Evolutionary conservation across 2,113 vertebrate genomes (phyloP), one percentile per base, ranked within the genome.

Genomic region (Anolis sagrei): DNA sequence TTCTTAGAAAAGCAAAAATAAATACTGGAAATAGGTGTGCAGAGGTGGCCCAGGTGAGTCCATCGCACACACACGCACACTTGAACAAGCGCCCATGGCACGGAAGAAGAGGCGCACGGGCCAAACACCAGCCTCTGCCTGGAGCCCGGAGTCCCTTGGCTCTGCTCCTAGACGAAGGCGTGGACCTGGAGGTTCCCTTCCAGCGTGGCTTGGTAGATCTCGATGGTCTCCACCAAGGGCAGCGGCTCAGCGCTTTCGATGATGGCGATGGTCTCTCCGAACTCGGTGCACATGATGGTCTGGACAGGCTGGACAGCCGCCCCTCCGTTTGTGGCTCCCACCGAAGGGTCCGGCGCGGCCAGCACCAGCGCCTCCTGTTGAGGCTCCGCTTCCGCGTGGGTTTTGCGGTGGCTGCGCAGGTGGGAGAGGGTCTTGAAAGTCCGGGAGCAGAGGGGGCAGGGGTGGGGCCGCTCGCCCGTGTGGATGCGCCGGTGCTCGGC

Each of bases 241-340:
- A 98, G 94, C 0, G 97, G 97, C 76, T 98, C 97, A 0, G 96
- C 96, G 0, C 97, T 98, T 95, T 98, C 97, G 0, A 98, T 98
- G 93, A 98, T 98, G 82, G 98, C 97, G 0, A 98, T 98, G 32
- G 98, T 96, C 94, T 98, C 97, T 25, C 97, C 98, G 0, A 98
- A 97, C 92, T 98, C 97, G 0, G 98, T 98, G 85, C 97, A 98
- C 97, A 98, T 97, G 86, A 98, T 98, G 1, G 97, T 94, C 84
- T 95, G 95, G 78, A 92, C 92, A 7, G 94, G 90, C 91, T 90
- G 25, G 84, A 87, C 81, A 76, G 80, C 66, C 88, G 92, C 73
- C 6, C 34, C 70, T 0, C 74, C 69, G 21, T 16, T 18, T 58
- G 78, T 39, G 21, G 29, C 84, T 2, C 78, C 23, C 3, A 69